Base-by-base conservation (phyloP, 2,797 vertebrate species). In the Arrhamphus sclerolepis region DNA sequence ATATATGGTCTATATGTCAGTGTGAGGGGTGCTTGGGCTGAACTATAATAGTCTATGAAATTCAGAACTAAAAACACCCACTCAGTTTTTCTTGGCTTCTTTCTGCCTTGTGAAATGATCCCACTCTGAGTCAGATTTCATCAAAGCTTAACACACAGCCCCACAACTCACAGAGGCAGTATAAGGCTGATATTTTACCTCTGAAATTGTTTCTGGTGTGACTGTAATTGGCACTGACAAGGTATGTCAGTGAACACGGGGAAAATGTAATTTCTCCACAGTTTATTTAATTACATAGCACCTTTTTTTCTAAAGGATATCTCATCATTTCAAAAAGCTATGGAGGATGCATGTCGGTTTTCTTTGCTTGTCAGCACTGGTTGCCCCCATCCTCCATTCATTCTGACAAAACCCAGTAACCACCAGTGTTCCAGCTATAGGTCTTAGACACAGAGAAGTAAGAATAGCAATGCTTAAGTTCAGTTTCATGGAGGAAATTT, bases 331-430 rank as follows among this genome's bases (percentile, higher is more conserved):
- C 31, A 34, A 13, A 34, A 34, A 34, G 31, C 31, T 3, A 34
- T 10, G 3, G 31, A 34, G 31, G 31, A 55, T 65, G 29, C 51
- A 65, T 67, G 68, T 53, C 61, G 71, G 56, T 75, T 77, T 60
- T 58, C 59, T 77, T 77, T 77, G 62, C 79, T 77, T 50, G 50
- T 50, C 48, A 28, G 62, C 70, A 65, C 64, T 64, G 62, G 65
- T 78, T n/a, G n/a, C n/a, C n/a, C n/a, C n/a, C n/a, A n/a, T n/a
- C n/a, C n/a, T 70, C 6, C 24, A 54, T 64, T 46, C 69, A 73
- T 73, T 70, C 63, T 72, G 77, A 85, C 82, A 75, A 84, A 87
- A 84, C 74, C 72, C 70, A 84, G 80, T 75, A 88, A 85, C 80
- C 61, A 69, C 72, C 78, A 72, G 79, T 70, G 78, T 85, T 87